Percentiles rank a stretch among this genome's conserved stretches.
These are phyloP conservation scores for Drosophila azteca DNA, from an alignment of 1,140 invertebrate species.

Conservation along the genomic window DNA sequence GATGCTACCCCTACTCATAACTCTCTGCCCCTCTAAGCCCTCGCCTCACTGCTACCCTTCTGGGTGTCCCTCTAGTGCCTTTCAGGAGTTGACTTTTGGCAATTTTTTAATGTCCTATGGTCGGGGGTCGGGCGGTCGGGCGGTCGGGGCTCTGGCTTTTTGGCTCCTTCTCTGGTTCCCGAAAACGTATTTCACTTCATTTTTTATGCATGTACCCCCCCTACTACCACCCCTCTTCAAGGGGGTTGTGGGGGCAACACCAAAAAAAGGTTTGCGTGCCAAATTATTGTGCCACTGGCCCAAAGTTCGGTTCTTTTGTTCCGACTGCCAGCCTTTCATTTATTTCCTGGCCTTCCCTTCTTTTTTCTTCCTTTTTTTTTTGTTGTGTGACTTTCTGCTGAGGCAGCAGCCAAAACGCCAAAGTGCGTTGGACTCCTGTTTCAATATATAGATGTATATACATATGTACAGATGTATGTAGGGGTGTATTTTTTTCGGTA, in stretches of 20 bases:
- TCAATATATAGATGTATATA: no score
- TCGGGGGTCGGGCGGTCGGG: background rate
- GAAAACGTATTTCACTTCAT: conserved; percentile 75
- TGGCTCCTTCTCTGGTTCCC: conserved; percentile 13
- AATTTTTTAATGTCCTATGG: conserved; percentile 64
- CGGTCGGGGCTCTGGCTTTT: conserved; percentile 38
- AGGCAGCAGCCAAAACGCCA: conserved; percentile 66
- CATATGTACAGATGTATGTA: no score
- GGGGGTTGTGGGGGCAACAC: conserved; percentile 23
- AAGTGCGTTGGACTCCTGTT: conserved; percentile 73
- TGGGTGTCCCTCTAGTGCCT: conserved; percentile 12
- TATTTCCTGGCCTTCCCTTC: conserved; percentile 31
- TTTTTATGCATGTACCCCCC: conserved; percentile 54
- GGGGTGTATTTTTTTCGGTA: conserved; percentile 1
- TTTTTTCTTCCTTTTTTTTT: conserved; percentile 18
- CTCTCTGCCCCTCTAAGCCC: background rate
- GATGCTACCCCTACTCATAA: background rate
- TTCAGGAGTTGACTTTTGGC: conserved; percentile 58
- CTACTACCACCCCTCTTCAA: conserved; percentile 6
- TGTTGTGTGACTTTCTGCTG: background rate
- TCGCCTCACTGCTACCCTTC: background rate
- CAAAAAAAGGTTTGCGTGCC: conserved; percentile 78
- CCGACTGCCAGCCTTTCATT: conserved; percentile 25
- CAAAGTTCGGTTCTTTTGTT: conserved; percentile 55
- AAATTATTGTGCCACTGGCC: conserved; percentile 79